Conservation (phyloP, 2,113 vertebrate species). For the human (Homo sapiens) region GRCh38 chr3:124812001-124812500, state of each 20-base stretch:
- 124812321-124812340: neutral
- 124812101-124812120: neutral
- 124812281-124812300: neutral
- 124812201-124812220: neutral
- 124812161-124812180: neutral
- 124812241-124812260: neutral
- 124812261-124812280: neutral
- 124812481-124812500: neutral
- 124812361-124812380: conserved; percentile 63
- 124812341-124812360: conserved; percentile 27
- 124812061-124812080: neutral
- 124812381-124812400: conserved; percentile 35
- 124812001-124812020: neutral
- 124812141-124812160: neutral
- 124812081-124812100: neutral
- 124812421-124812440: conserved; percentile 68
- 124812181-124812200: neutral
- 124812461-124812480: conserved; percentile 4
- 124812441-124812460: neutral
- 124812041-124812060: neutral
- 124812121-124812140: neutral
- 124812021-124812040: neutral
- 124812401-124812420: conserved; percentile 57
- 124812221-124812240: neutral
- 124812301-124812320: neutral